phyloP scores from a whole-genome alignment of 2,797 vertebrate species.

The Chelon labrosus region DNA sequence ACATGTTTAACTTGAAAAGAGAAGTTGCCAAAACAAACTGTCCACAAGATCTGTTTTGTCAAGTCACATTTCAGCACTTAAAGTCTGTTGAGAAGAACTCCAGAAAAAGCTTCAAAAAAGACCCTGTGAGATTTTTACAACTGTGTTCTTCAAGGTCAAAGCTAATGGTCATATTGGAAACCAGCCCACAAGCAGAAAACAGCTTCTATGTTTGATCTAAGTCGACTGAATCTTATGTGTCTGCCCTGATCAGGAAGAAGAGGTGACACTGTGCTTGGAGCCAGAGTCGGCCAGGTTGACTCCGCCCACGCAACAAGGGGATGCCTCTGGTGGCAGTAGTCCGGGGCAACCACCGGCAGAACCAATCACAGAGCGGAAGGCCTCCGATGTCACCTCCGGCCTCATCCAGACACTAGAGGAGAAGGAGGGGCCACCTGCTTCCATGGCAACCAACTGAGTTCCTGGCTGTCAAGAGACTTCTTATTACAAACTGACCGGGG shows the following conservation, averaged over 20 bases:
- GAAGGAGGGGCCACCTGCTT: constrained; percentile 76
- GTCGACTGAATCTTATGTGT: constrained; percentile 15
- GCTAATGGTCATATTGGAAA: too few relatives aligned
- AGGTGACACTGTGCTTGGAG: constrained; percentile 92
- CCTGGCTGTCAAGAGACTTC: constrained; percentile 63
- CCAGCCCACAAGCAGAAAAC: neutral
- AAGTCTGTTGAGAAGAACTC: too few relatives aligned
- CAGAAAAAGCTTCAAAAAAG: too few relatives aligned
- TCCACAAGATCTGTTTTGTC: too few relatives aligned
- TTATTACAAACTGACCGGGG: constrained; percentile 66
- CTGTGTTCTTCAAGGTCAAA: too few relatives aligned
- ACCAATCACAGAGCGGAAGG: constrained; percentile 87
- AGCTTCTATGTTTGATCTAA: constrained; percentile 1
- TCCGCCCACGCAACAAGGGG: constrained; percentile 92
- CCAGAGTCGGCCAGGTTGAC: constrained; percentile 90
- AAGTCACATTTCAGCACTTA: too few relatives aligned
- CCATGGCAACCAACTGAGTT: constrained; percentile 83
- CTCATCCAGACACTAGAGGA: constrained; percentile 93
- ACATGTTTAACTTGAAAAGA: too few relatives aligned
- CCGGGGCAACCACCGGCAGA: constrained; percentile 83
- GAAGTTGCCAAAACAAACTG: too few relatives aligned
- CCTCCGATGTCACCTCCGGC: constrained; percentile 91
- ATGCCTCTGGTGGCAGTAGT: constrained; percentile 90
- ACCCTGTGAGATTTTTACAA: too few relatives aligned
- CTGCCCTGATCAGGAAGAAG: constrained; percentile 86